Conservation (phyloP, 2,797 vertebrate species). For the Bradypus variegatus region DNA sequence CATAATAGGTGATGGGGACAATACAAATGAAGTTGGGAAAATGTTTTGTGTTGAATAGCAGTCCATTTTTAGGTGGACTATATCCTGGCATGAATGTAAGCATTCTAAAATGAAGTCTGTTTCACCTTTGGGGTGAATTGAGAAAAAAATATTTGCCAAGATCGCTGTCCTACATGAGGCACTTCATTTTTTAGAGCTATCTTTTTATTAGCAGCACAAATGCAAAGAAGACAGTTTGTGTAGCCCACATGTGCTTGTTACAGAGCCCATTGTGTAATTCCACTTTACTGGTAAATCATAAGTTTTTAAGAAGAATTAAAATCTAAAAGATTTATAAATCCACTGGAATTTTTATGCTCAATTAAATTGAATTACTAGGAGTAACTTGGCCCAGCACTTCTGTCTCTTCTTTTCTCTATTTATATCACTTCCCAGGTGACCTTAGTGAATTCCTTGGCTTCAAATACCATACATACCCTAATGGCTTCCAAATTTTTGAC, state of each 20-base stretch:
- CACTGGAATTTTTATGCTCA: not conserved
- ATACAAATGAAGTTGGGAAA: not conserved
- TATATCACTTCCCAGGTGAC: not conserved
- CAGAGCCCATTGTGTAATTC: not conserved
- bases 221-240: not conserved
- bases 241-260: not conserved
- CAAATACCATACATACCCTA: not conserved
- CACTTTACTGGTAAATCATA: not conserved
- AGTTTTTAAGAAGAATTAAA: not conserved
- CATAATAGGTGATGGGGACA: slow-evolving; percentile 27
- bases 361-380: not conserved
- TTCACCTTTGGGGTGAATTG: not conserved
- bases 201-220: not conserved
- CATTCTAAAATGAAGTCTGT: not conserved
- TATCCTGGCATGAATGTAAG: not conserved
- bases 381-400: not conserved
- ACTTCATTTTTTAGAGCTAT: not conserved
- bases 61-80: not conserved
- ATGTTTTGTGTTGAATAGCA: not conserved
- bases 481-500: not conserved
- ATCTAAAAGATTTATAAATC: not conserved
- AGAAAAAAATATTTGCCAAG: not conserved
- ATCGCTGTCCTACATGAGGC: not conserved
- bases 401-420: not conserved
- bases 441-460: not conserved